Base-by-base conservation (phyloP, 2,888 invertebrate species). In the Diloba caeruleocephala region DNA sequence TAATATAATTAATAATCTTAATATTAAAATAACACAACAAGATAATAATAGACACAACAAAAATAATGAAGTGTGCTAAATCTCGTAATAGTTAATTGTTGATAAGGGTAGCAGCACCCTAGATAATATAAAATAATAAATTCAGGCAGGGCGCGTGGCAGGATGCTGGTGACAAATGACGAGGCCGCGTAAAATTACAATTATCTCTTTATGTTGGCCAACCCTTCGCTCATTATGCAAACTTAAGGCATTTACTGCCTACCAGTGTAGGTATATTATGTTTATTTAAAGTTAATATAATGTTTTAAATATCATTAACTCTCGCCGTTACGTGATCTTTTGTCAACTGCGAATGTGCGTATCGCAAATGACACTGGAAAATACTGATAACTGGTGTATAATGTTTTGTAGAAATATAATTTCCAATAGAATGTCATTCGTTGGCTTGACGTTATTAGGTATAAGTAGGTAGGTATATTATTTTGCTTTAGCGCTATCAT, bases 101-200 rank as follows among this genome's bases (percentile, higher is more conserved):
- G 86, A 85, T 88, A 84, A 84, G 90, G 89, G 89, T 87, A 79
- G 69, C 57, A 67, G 68, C 76, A 83, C 87, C 89, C 89, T 74
- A 82, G 84, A 88, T 87, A 85, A 87, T 82, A 85, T 85, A 81
- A 85, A 84, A 88, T 88, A 92, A 92, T 92, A 90, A 90, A 91
- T 90, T 87, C 81, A 74, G 68, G 53, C 76, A 71, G 80, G 78
- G 82, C 91, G 89, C 92, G 92, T 92, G 89, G 79, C 92, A 88
- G 92, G 93, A 92, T 92, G 92, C 92, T 92, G 92, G 88, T 88
- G 93, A 93, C 93, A 93, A 93, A 93, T 92, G 83, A 88, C 78
- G 78, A 82, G 84, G 83, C 73, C 77, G 87, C 91, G 90, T 93
- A 87, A 93, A 92, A 93, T 92, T 90, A 89, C 84, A 87, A 91